Percentiles rank a stretch among this genome's conserved stretches.
Evolutionary conservation across 1,140 invertebrate genomes (phyloP).

Genomic region (Archegozetes longisetosus): DNA sequence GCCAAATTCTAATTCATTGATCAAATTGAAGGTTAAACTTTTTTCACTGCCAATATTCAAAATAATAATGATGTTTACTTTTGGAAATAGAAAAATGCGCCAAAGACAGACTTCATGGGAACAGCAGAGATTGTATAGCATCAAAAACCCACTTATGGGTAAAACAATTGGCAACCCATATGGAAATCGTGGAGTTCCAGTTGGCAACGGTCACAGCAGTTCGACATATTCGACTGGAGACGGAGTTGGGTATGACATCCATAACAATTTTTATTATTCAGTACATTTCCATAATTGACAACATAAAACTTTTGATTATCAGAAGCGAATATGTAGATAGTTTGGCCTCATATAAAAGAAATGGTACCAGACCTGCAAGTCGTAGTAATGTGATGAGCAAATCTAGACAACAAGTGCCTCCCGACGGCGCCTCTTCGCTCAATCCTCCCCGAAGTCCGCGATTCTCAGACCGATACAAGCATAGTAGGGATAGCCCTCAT

Average conservation of each 20-base stretch:
- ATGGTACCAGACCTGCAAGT: neutral
- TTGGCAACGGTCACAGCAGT: slow-evolving; percentile 20
- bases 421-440: slow-evolving; percentile 22
- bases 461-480: slow-evolving; percentile 12
- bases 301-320: no score
- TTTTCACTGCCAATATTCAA: no score
- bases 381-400: slow-evolving; percentile 2
- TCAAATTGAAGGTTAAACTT: no score
- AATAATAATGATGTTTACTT: no score
- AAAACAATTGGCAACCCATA: slow-evolving; percentile 22
- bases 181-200: slow-evolving; percentile 20
- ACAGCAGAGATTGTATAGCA: slow-evolving; percentile 24
- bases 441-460: slow-evolving; percentile 20
- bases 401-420: slow-evolving; percentile 20
- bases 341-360: slow-evolving; percentile 16
- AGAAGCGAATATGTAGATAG: slow-evolving; percentile 18
- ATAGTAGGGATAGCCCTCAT: neutral
- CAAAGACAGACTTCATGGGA: slow-evolving; percentile 24
- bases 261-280: no score
- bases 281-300: no score
- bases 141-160: slow-evolving; percentile 24
- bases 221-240: slow-evolving; percentile 23
- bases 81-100: slow-evolving; percentile 23
- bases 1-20: no score
- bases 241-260: slow-evolving; percentile 11